Percentiles rank a stretch among this genome's conserved stretches.
Conservation (phyloP, 2,888 invertebrate genomes). For the Spatulosminthurus flaviceps region DNA sequence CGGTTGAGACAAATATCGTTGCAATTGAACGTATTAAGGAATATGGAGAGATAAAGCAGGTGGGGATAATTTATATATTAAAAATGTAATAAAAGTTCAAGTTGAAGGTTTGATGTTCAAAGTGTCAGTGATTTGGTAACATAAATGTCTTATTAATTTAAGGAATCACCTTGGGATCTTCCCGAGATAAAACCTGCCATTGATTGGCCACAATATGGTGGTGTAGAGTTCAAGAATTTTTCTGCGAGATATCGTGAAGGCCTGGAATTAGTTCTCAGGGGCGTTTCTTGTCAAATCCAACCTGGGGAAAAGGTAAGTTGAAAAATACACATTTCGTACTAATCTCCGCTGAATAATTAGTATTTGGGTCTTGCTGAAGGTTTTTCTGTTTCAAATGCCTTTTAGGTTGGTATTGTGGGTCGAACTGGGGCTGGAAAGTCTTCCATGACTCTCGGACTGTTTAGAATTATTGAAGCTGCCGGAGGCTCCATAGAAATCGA, state of each 20-base stretch:
- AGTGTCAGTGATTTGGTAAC: too few relatives aligned
- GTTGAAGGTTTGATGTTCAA: background rate
- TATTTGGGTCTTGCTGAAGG: too few relatives aligned
- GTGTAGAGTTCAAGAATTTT: slow-evolving; percentile 81
- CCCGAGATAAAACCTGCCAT: slow-evolving; percentile 71
- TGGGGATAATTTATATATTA: too few relatives aligned
- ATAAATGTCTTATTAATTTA: slow-evolving; percentile 1
- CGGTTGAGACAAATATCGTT: slow-evolving; percentile 96
- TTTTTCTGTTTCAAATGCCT: background rate
- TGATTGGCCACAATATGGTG: slow-evolving; percentile 85
- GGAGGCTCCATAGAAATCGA: slow-evolving; percentile 85
- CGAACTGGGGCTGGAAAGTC: slow-evolving; percentile 87
- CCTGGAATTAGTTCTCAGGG: slow-evolving; percentile 84
- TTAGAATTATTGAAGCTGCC: slow-evolving; percentile 88
- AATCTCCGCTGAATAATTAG: background rate
- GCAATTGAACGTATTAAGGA: slow-evolving; percentile 97
- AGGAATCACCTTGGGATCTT: slow-evolving; percentile 83
- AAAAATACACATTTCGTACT: too few relatives aligned
- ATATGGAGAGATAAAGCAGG: slow-evolving; percentile 84
- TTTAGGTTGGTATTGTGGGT: slow-evolving; percentile 71
- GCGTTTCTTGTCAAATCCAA: slow-evolving; percentile 78
- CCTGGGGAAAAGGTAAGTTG: slow-evolving; percentile 80
- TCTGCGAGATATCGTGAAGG: slow-evolving; percentile 88
- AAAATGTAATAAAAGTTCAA: too few relatives aligned
- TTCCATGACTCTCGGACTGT: slow-evolving; percentile 84